Conservation (phyloP, 2,797 vertebrate species). For the Crocidura indochinensis region DNA sequence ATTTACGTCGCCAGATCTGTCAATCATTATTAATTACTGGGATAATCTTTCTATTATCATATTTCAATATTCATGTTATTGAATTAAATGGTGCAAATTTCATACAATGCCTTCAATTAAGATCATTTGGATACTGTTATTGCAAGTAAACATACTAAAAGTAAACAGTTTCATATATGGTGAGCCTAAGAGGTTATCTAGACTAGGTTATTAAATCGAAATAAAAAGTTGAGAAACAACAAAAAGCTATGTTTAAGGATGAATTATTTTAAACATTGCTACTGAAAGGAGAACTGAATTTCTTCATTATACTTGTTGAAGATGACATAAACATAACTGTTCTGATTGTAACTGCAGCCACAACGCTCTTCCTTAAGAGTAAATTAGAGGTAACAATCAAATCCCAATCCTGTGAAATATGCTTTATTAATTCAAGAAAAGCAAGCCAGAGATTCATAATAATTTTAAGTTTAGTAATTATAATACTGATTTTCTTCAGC, state of each 20-base stretch:
- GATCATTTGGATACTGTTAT: neutral
- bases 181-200: neutral
- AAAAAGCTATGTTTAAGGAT: neutral
- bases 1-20: conserved; percentile 24
- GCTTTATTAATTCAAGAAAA: neutral
- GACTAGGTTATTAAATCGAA: neutral
- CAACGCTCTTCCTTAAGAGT: neutral
- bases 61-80: neutral
- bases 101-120: neutral
- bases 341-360: neutral
- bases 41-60: neutral
- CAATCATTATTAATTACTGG: neutral
- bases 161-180: neutral
- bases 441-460: neutral
- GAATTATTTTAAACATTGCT: neutral
- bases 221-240: neutral
- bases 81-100: neutral
- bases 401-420: neutral
- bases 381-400: neutral
- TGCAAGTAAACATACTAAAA: neutral
- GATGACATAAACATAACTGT: neutral
- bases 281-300: neutral
- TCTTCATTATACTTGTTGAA: neutral
- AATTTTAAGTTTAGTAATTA: conserved; percentile 29
- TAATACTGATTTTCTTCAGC: conserved; percentile 30